Evolutionary conservation across 2,888 invertebrate genomes (phyloP), one percentile per base, ranked within the genome.

Genomic region (Drosophila helvetica): DNA sequence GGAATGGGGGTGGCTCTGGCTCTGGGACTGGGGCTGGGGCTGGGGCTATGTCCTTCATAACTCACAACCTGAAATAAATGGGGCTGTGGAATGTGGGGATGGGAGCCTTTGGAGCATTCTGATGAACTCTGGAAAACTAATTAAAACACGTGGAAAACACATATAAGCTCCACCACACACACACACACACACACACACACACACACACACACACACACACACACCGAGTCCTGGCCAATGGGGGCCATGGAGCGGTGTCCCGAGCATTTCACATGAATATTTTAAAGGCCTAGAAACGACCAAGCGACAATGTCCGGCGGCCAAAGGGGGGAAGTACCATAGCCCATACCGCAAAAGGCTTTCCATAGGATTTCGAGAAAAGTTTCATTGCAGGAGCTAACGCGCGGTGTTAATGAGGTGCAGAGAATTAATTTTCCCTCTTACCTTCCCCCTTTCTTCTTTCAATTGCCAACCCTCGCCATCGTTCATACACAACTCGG

Each of bases 91-190:
- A 59, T 27, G 38, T 27, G 22, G 51, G 51, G 10, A 46, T 38
- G 42, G 59, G 18, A n/a, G n/a, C 27, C 12, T 42, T 27, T 10
- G 51, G 64, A 43, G 30, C 25, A 25, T 55, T 27, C 57, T 86
- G 80, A 83, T 83, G 84, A 83, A 88, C 86, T 86, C 81, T 62
- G 58, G 70, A 86, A 88, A 83, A 88, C 88, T 83, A 88, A 83
- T 83, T 83, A 83, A 88, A 83, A 76, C 83, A 86, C 86, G 80
- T 86, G 81, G 75, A 72, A 72, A 80, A 72, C 74, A 74, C 69
- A n/a, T 38, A n/a, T 38, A 38, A 38, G 38, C 38, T 2, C 38
- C 15, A 15, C 15, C 38, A 12, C 30, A 87, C 66, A 76, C 71
- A 72, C 66, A 72, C 15, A 18, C 47, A 25, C 55, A 22, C 55